Percentiles rank a stretch among this genome's conserved stretches.
phyloP scores from a whole-genome alignment of 2,797 vertebrate species.

The Sphenodon punctatus region DNA sequence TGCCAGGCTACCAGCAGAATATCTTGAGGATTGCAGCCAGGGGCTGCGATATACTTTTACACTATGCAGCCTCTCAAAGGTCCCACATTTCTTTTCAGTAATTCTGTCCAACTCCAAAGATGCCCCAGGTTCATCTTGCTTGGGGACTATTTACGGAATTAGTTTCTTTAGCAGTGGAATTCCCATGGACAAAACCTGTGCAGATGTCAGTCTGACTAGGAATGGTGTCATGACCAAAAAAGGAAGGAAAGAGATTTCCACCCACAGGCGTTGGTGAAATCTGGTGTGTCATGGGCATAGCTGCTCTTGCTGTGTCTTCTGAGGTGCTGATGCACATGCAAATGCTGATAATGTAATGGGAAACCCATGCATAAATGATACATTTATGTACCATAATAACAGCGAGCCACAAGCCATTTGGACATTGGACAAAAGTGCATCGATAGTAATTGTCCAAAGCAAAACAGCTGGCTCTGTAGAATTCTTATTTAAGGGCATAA shows the following conservation, averaged over 20 bases:
- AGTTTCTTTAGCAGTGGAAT: not conserved
- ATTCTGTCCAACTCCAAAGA: not conserved
- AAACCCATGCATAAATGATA: not conserved
- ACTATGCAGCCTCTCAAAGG: not conserved
- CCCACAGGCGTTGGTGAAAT: not conserved
- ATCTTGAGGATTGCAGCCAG: no score
- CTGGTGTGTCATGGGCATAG: not conserved
- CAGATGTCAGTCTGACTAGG: not conserved
- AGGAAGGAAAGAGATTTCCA: not conserved
- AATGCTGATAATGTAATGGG: rapidly evolving
- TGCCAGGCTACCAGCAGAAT: not conserved
- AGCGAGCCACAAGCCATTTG: no score
- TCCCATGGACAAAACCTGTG: rapidly evolving
- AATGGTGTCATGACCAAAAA: not conserved
- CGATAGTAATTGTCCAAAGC: not conserved
- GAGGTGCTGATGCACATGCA: rapidly evolving
- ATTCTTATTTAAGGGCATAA: rapidly evolving
- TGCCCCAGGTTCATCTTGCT: not conserved
- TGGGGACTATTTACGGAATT: not conserved
- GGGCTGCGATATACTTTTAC: not conserved
- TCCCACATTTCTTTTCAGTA: rapidly evolving
- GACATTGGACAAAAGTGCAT: no score
- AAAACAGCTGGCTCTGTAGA: not conserved
- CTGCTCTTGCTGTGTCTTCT: rapidly evolving
- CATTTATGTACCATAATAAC: no score